phyloP scores from a whole-genome alignment of 2,113 vertebrate genomes.

The Solenodon paradoxus region DNA sequence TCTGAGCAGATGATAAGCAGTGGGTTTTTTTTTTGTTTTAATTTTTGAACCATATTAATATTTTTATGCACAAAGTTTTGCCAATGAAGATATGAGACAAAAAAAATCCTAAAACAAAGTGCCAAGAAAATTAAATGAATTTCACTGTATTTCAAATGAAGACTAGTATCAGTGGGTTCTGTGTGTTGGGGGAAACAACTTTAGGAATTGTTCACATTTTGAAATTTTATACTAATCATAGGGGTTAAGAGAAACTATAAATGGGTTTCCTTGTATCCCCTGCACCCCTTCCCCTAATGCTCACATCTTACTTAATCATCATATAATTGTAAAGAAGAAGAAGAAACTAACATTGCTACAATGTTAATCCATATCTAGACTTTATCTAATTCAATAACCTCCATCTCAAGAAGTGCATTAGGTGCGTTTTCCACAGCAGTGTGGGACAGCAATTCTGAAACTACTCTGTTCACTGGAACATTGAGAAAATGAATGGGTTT shows the following conservation, averaged over 20 bases:
- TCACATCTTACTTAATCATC: not conserved
- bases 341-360: not conserved
- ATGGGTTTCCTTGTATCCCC: not conserved
- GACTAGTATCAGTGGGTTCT: not conserved
- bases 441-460: not conserved
- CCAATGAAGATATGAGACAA: not conserved
- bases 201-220: not conserved
- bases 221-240: not conserved
- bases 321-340: not conserved
- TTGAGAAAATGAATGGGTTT: not conserved
- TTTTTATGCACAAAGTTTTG: not conserved
- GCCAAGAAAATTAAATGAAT: not conserved
- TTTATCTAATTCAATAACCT: not conserved
- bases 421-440: not conserved
- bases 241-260: not conserved
- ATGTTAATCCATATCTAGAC: not conserved
- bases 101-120: not conserved
- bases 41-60: not conserved
- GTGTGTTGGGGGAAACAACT: not conserved
- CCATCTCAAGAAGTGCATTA: not conserved
- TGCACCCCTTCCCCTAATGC: not conserved
- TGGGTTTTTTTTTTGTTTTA: too few relatives aligned
- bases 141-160: not conserved
- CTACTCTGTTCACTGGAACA: not conserved
- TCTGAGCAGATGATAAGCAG: too few relatives aligned